Percentiles rank a stretch among this genome's conserved stretches.
These are phyloP conservation scores for Petrolisthes cinctipes DNA, from an alignment of 2,888 invertebrate genomes.

Conservation along the genomic window DNA sequence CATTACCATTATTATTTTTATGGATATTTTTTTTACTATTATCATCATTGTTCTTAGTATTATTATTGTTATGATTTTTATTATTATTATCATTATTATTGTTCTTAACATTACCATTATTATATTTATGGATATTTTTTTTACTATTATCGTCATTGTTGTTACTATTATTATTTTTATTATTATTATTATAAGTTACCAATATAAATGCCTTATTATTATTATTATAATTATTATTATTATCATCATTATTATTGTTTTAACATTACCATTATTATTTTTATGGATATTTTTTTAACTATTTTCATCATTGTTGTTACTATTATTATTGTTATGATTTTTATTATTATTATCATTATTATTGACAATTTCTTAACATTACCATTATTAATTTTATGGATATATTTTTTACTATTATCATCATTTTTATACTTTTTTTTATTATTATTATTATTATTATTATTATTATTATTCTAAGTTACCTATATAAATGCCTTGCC, in stretches of 20 bases:
- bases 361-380: no score
- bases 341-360: not conserved
- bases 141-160: not conserved
- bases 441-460: not conserved
- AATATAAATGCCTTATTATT: no score
- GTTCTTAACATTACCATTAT: not conserved
- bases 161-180: not conserved
- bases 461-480: slow-evolving; percentile 8
- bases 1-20: not conserved
- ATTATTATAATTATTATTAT: not conserved
- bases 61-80: not conserved
- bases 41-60: not conserved
- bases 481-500: slow-evolving; percentile 68
- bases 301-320: not conserved
- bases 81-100: not conserved
- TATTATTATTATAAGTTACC: not conserved
- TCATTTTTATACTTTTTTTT: not conserved
- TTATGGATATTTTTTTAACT: no score
- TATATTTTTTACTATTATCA: no score
- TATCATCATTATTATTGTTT: no score
- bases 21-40: not conserved
- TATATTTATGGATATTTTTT: no score
- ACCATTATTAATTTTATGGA: no score
- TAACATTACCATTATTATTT: not conserved
- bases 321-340: not conserved